Conservation (phyloP, 2,888 invertebrate species). For the Hermaeophaga mercurialis region DNA sequence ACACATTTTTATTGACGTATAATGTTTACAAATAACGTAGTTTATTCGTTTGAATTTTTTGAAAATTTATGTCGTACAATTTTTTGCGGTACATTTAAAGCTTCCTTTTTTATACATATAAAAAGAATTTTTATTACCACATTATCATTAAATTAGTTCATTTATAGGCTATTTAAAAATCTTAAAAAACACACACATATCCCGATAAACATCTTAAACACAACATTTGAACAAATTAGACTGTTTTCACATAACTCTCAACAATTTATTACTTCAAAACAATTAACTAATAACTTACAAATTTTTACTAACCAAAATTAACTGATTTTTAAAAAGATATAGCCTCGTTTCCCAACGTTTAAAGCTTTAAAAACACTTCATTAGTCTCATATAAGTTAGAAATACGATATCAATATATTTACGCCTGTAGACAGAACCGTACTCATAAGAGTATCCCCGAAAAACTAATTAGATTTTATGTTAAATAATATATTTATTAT, state of each 20-base stretch:
- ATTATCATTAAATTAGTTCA: neutral
- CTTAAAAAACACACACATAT: neutral
- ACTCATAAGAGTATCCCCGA: no score
- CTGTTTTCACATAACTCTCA: neutral
- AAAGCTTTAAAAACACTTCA: conserved; percentile 4
- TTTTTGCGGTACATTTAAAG: no score
- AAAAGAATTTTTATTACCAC: neutral
- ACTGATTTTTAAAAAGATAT: neutral
- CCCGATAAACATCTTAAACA: conserved; percentile 1
- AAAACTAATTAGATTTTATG: no score
- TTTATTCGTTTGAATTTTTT: no score
- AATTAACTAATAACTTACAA: neutral
- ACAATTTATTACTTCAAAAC: conserved; percentile 5
- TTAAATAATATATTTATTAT: no score
- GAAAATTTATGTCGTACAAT: no score
- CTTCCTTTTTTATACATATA: neutral
- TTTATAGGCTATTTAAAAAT: neutral
- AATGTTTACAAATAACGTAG: no score
- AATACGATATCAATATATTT: neutral
- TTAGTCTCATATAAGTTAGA: conserved; percentile 5
- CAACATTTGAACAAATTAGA: conserved; percentile 1
- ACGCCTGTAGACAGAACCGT: neutral
- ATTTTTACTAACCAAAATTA: conserved; percentile 8
- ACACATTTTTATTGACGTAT: no score
- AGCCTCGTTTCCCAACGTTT: neutral